Evolutionary conservation across 2,888 invertebrate species (phyloP).

Genomic region (Ernsta delagoae): DNA sequence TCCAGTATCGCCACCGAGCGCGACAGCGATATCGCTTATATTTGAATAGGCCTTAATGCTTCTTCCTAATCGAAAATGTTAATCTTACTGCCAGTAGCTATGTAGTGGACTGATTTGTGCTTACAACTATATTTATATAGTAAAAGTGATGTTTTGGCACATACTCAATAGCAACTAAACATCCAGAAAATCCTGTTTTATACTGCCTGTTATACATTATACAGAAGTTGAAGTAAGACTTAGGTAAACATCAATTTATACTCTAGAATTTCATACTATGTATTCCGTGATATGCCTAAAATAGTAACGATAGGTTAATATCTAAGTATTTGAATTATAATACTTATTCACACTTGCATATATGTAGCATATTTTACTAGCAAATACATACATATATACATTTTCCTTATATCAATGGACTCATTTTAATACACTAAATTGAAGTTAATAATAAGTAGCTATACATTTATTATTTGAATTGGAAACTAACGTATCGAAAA

Average conservation of each 20-base stretch:
- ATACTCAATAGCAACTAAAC: conserved; percentile 2
- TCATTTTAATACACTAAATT: background rate
- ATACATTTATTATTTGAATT: background rate
- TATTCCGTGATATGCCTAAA: background rate
- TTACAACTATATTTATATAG: background rate
- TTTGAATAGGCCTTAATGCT: too few species aligned
- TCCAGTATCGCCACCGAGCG: too few species aligned
- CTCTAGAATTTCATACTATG: background rate
- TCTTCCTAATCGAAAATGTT: conserved; percentile 7
- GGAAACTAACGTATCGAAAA: background rate
- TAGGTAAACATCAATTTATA: background rate
- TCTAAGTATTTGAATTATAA: background rate
- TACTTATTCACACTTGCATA: background rate
- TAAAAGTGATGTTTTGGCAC: background rate
- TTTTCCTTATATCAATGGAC: conserved; percentile 1
- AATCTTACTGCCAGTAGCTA: conserved; percentile 26
- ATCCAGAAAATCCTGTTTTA: conserved; percentile 2
- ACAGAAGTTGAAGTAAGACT: background rate
- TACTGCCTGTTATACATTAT: background rate
- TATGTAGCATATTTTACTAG: background rate
- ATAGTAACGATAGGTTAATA: background rate
- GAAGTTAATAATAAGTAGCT: background rate
- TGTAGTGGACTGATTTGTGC: conserved; percentile 24
- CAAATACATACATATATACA: background rate
- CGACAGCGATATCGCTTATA: too few species aligned